Evolutionary conservation across 2,113 vertebrate genomes (phyloP), one percentile per base, ranked within the genome.

Genomic region (Formicarius rufipectus): DNA sequence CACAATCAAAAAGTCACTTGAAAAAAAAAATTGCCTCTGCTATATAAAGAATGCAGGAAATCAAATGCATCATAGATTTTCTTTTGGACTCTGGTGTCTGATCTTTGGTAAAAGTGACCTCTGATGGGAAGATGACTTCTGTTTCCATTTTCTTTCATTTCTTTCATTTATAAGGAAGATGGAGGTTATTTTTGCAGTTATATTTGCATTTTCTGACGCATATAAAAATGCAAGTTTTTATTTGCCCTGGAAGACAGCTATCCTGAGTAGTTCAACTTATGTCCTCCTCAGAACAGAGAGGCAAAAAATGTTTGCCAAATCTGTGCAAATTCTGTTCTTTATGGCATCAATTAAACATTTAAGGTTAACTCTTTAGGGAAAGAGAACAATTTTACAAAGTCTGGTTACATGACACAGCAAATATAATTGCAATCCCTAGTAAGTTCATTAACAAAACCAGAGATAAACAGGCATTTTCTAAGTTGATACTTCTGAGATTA

Each of bases 191-290:
- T n/a, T 47, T 55, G 14, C 12, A 78, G 83, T 66, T 84, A 37
- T 93, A 67, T 83, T 87, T 89, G 62, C 39, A 27, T 96, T 81
- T 96, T 84, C 56, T 88, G 68, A 53, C 81, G 64, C 56, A n/a
- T 59, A 56, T 77, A 91, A 76, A 91, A 37, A 35, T 81, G 12
- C 33, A 25, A 15, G 45, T 86, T 73, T 64, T 77, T 74, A 37
- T 84, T 88, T 92, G 47, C 25, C 18, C 79, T 59, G 14, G 33
- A 80, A 88, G 33, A 33, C 20, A 31, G 16, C 50, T 91, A 62
- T 6, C 47, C 15, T 60, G 9, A 81, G 18, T 33, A 52, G 31
- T 67, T 90, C 59, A 81, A 10, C 25, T 76, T 89, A 17, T 0
- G 20, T 67, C 27, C 47, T 84, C 14, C 84, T 35, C 60, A 84